Conservation (phyloP, 64 coral and sea anemone genomes). For the Pocillopora verrucosa region DNA sequence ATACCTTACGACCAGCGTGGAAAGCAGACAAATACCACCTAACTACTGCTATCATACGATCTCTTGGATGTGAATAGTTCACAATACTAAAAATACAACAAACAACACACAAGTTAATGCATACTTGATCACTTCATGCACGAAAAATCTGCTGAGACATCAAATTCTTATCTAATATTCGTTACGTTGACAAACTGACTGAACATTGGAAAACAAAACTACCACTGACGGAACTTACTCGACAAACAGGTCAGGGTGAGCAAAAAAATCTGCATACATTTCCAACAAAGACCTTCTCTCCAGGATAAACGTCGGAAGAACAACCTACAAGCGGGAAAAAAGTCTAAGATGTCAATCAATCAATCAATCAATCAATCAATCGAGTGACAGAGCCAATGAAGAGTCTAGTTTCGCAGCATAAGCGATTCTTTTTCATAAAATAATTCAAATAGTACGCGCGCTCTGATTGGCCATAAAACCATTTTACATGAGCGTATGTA, state of each 20-base stretch:
- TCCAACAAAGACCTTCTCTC: constrained; percentile 97
- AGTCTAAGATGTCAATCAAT: background rate
- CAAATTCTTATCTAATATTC: too few relatives aligned
- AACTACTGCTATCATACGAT: constrained; percentile 86
- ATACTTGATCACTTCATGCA: too few relatives aligned
- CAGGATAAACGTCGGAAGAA: constrained; percentile 97
- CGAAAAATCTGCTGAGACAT: too few relatives aligned
- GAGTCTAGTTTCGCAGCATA: background rate
- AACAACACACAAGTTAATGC: background rate
- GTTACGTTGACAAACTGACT: background rate
- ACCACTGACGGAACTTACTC: constrained; percentile 45
- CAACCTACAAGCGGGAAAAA: constrained; percentile 53
- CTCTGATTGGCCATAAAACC: too few relatives aligned
- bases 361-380: background rate
- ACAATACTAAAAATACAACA: constrained; percentile 70
- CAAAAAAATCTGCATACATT: constrained; percentile 99
- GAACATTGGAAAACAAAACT: background rate
- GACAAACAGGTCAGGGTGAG: constrained; percentile 96
- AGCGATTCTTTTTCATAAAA: background rate
- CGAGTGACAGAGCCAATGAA: too few relatives aligned
- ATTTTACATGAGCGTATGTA: too few relatives aligned
- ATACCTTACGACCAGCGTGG: constrained; percentile 93
- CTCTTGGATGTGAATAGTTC: constrained; percentile 68
- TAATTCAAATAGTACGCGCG: too few relatives aligned
- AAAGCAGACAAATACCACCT: constrained; percentile 97